Evolutionary conservation across 2,888 invertebrate species (phyloP).

Genomic region (Idaea dimidiata): DNA sequence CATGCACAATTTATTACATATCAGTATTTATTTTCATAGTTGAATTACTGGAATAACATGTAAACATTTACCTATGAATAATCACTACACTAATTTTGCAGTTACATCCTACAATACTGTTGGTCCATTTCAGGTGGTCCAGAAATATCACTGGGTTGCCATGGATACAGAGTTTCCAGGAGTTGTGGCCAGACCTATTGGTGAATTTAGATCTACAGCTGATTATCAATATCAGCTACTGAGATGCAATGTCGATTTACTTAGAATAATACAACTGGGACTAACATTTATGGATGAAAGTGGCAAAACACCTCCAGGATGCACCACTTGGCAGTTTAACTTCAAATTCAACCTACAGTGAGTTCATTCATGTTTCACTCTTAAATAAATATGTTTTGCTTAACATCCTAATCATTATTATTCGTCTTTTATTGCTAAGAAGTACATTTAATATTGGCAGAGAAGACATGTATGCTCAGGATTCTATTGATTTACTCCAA

Average conservation of each 20-base stretch:
- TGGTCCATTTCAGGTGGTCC: constrained; percentile 80
- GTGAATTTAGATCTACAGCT: constrained; percentile 94
- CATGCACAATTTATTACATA: too few species aligned
- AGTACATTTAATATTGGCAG: constrained; percentile 63
- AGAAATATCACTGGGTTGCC: constrained; percentile 91
- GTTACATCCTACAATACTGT: not conserved
- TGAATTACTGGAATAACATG: too few species aligned
- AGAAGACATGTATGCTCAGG: constrained; percentile 99
- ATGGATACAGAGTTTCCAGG: constrained; percentile 99
- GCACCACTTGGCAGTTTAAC: constrained; percentile 99
- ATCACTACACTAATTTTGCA: too few species aligned
- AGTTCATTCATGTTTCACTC: constrained; percentile 50
- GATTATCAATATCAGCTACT: constrained; percentile 97
- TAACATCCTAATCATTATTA: not conserved
- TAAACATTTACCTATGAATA: too few species aligned
- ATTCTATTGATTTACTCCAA: constrained; percentile 97
- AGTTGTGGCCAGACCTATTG: constrained; percentile 97
- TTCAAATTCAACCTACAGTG: constrained; percentile 99
- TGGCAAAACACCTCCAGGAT: constrained; percentile 96
- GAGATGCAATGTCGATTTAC: constrained; percentile 97
- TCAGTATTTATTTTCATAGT: too few species aligned
- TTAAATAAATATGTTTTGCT: not conserved
- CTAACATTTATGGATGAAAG: constrained; percentile 98
- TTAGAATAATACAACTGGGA: constrained; percentile 97
- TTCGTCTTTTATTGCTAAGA: constrained; percentile 16